Conservation (phyloP, 1,140 invertebrate species). For the Drosophila carrolli region DNA sequence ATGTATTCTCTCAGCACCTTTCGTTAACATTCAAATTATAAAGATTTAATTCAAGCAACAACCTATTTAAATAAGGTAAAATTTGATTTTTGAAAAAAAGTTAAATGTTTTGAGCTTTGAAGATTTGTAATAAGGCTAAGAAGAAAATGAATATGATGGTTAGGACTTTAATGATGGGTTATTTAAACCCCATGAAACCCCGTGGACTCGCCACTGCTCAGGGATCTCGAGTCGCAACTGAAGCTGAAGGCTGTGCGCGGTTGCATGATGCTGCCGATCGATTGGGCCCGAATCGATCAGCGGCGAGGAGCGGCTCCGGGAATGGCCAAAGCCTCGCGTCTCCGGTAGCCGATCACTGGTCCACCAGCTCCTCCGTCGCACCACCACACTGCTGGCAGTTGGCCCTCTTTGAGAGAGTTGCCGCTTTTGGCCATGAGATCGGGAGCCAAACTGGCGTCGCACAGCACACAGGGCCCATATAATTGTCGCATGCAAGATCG, state of each 20-base stretch:
- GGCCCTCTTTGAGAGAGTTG: conserved; percentile 30
- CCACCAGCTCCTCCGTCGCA: background rate
- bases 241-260: conserved; percentile 69
- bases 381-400: background rate
- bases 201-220: background rate
- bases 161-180: no score
- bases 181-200: background rate
- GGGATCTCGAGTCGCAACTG: conserved; percentile 2
- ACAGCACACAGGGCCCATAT: conserved; percentile 48
- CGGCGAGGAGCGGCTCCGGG: conserved; percentile 48
- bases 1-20: no score
- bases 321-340: conserved; percentile 46
- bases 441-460: conserved; percentile 77
- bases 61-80: no score
- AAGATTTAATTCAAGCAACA: no score
- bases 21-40: no score
- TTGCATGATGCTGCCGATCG: conserved; percentile 83
- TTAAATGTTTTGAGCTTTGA: no score
- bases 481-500: conserved; percentile 82
- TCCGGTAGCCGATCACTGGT: conserved; percentile 57
- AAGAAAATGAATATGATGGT: no score
- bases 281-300: conserved; percentile 81
- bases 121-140: no score
- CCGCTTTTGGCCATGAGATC: conserved; percentile 51
- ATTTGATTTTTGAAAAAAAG: no score